Evolutionary conservation across 2,888 invertebrate species (phyloP).

Genomic region (Drosophila mettleri): DNA sequence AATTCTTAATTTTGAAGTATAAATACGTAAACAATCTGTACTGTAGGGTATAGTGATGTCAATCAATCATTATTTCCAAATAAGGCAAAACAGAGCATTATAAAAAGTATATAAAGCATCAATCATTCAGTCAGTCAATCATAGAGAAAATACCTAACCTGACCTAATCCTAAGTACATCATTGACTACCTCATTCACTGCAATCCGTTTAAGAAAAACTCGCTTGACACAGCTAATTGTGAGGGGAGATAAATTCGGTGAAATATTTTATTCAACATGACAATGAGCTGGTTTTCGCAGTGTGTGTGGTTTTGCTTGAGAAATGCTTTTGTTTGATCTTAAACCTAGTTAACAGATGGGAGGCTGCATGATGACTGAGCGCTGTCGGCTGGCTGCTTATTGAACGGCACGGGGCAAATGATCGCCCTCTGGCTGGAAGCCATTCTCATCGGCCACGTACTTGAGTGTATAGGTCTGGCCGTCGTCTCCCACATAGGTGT

Average conservation of each 20-base stretch:
- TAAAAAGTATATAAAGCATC: too few species aligned
- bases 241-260: conserved; percentile 7
- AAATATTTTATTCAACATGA: conserved; percentile 16
- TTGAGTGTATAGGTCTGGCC: conserved; percentile 87
- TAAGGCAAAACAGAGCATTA: too few species aligned
- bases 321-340: conserved; percentile 26
- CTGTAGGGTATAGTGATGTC: too few species aligned
- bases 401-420: conserved; percentile 82
- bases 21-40: too few species aligned
- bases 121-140: neutral
- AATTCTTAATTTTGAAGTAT: too few species aligned
- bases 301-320: conserved; percentile 6
- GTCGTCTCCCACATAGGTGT: conserved; percentile 87
- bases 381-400: conserved; percentile 22
- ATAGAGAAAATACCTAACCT: too few species aligned
- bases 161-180: too few species aligned
- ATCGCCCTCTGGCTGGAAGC: conserved; percentile 85
- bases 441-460: conserved; percentile 84
- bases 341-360: conserved; percentile 74
- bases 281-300: neutral
- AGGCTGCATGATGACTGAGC: neutral
- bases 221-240: neutral
- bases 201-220: too few species aligned
- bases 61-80: too few species aligned
- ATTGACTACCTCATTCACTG: too few species aligned